phyloP scores from a whole-genome alignment of 2,113 vertebrate genomes.

The Zosterops lateralis region DNA sequence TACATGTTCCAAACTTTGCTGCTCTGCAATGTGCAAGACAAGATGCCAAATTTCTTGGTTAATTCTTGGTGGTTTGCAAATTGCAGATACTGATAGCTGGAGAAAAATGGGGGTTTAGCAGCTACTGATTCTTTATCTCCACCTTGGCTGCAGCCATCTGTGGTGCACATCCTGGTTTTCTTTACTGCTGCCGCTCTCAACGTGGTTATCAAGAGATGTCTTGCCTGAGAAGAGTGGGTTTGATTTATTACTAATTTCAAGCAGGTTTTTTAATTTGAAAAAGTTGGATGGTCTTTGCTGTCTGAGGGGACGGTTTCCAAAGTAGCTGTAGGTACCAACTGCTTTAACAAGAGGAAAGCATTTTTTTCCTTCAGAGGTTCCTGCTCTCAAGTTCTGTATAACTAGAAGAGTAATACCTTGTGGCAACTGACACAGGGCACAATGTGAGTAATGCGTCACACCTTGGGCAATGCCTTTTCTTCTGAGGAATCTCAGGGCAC shows the following conservation, averaged over 20 bases:
- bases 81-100: not conserved
- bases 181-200: not conserved
- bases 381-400: conserved; percentile 19
- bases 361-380: conserved; percentile 19
- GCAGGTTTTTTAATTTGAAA: conserved; percentile 19
- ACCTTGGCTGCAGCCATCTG: not conserved
- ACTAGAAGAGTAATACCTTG: not conserved
- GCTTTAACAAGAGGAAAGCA: not conserved
- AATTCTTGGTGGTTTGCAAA: not conserved
- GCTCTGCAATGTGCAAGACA: not conserved
- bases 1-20: conserved; percentile 68
- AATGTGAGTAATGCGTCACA: not conserved
- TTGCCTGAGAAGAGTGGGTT: conserved; percentile 43
- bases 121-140: not conserved
- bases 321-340: not conserved
- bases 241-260: conserved; percentile 47
- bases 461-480: not conserved
- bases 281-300: conserved; percentile 2
- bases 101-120: not conserved
- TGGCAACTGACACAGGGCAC: not conserved
- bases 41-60: not conserved
- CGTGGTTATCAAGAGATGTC: conserved; percentile 63
- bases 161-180: not conserved
- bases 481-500: not conserved
- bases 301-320: not conserved